Base-by-base conservation (phyloP, 2,888 invertebrate genomes). In the Lamellibrachia satsuma region DNA sequence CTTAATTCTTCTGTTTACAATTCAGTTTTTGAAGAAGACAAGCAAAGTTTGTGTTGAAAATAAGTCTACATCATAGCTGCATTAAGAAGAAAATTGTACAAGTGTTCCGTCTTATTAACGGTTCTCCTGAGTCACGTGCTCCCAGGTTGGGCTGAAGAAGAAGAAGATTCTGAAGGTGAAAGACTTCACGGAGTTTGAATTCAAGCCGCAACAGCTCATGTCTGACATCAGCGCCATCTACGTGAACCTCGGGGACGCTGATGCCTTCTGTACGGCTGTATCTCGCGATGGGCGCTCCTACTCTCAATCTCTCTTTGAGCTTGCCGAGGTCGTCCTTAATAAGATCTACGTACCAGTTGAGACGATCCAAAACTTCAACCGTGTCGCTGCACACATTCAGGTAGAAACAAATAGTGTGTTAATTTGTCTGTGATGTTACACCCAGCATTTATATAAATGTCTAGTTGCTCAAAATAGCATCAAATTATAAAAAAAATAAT, bases 191-290 rank as follows among this genome's bases (percentile, higher is more conserved):
- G 98, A 99, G 95, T 99, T 97, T 96, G 98, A 98, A 95, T 99
- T 99, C 96, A 98, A 98, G 95, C 99, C 99, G 2, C 98, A 98
- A 0, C 97, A 97, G 94, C 98, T 98, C 0, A 99, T 99, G 52
- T 97, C 98, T 57, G 98, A 98, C 96, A 99, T 99, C 94, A 98
- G 98, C 95, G 98, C 98, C 95, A 99, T 99, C 96, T 99, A 99
- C 96, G 97, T 98, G 11, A 98, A 99, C 96, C 97, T 99, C 7
- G 98, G 98, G 94, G 93, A 94, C 52, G 94, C 93, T 93, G 95
- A 95, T 8, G 93, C 92, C 9, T 96, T 96, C 94, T 96, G 96
- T 93, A 93, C 94, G 92, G 96, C 96, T 9, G 96, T 96, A 52
- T 94, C 95, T 22, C 94, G 94, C 95, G 99, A 99, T 96, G 99